Evolutionary conservation across 2,797 vertebrate species (phyloP).

Genomic region (Okamejei kenojei): DNA sequence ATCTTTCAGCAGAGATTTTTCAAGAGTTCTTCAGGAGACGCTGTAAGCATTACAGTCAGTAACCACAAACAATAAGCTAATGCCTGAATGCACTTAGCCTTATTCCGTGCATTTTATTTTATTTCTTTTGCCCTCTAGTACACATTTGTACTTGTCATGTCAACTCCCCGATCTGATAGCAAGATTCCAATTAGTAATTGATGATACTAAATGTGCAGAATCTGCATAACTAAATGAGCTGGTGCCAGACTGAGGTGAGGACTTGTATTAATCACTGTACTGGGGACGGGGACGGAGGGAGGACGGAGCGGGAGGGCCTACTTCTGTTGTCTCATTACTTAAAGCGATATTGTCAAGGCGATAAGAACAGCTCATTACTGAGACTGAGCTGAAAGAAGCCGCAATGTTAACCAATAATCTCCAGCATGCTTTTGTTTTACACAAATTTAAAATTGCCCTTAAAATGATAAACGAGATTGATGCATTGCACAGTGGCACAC

Average conservation of each 20-base stretch:
- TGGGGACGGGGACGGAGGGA: background rate
- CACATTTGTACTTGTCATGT: background rate
- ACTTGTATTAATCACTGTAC: background rate
- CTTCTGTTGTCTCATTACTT: background rate
- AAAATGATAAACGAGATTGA: background rate
- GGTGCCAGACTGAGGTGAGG: background rate
- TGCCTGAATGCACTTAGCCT: slow-evolving; percentile 19
- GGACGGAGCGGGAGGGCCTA: background rate
- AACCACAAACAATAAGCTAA: slow-evolving; percentile 25
- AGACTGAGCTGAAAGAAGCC: background rate
- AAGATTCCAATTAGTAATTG: slow-evolving; percentile 12
- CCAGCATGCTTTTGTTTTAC: background rate
- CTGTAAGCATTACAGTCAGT: slow-evolving; percentile 19
- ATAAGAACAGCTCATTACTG: background rate
- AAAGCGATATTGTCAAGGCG: background rate
- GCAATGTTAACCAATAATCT: background rate
- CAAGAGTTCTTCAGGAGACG: slow-evolving; percentile 1
- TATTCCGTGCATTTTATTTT: background rate
- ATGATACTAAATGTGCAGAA: background rate
- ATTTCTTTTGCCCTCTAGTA: background rate
- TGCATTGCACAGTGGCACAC: background rate
- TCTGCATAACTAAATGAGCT: background rate
- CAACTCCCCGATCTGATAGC: slow-evolving; percentile 2
- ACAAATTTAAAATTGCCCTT: background rate
- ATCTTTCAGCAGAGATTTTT: background rate